These are phyloP conservation scores for Oscheius sp. DNA, from an alignment of 2,888 invertebrate genomes.

Conservation along the genomic window DNA sequence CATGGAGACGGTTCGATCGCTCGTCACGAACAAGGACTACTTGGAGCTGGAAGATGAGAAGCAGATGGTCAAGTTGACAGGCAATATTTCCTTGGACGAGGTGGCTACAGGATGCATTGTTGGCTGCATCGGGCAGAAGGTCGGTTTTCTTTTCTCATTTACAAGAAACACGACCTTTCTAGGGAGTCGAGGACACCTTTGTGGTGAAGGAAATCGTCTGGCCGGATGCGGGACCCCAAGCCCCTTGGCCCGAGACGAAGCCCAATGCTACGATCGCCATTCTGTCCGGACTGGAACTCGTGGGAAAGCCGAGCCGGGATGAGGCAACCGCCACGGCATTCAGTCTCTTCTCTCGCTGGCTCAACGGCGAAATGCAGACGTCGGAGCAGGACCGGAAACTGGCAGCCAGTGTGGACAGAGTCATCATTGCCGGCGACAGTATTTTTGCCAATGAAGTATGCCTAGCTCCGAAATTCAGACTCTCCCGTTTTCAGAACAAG, in stretches of 20 bases:
- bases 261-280: conserved; percentile 39
- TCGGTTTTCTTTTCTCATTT: conserved; percentile 6
- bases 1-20: conserved; percentile 38
- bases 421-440: conserved; percentile 30
- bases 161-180: not conserved
- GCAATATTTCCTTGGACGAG: conserved; percentile 47
- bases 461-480: not conserved
- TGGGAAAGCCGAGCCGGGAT: conserved; percentile 35
- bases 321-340: conserved; percentile 39
- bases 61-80: conserved; percentile 44
- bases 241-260: conserved; percentile 8
- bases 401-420: conserved; percentile 22
- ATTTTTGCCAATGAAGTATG: conserved; percentile 4
- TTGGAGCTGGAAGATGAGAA: conserved; percentile 55
- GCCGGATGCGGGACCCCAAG: conserved; percentile 36
- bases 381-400: conserved; percentile 1
- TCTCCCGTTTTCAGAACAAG: conserved; percentile 11
- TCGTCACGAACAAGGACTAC: conserved; percentile 42
- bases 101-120: conserved; percentile 56
- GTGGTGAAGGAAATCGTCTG: conserved; percentile 44
- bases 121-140: conserved; percentile 41
- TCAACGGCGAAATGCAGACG: conserved; percentile 34
- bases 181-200: conserved; percentile 47
- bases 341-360: conserved; percentile 48
- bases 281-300: conserved; percentile 51